A percentile compares a stretch with the other conserved stretches of the same genome.
These are phyloP conservation scores for Acleris cristana DNA, from an alignment of 2,888 invertebrate species.

Conservation along the genomic window DNA sequence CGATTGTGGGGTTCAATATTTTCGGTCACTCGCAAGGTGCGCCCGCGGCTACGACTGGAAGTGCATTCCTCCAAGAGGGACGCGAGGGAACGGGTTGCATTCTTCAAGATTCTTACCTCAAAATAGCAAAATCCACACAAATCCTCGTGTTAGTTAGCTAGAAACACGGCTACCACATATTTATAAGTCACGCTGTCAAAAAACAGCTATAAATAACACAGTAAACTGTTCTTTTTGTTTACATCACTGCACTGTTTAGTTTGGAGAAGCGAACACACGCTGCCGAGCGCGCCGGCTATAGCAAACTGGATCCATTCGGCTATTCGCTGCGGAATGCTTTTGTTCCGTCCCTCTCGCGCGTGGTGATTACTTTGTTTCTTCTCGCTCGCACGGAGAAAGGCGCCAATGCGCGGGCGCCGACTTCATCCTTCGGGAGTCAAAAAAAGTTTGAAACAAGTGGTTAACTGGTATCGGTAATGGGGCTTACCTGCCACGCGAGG, in stretches of 20 bases:
- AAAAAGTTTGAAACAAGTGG: constrained; percentile 62
- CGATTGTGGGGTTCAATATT: constrained; percentile 50
- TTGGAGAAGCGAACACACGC: constrained; percentile 54
- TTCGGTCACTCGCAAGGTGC: constrained; percentile 74
- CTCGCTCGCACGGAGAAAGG: constrained; percentile 73
- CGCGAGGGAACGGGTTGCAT: constrained; percentile 76
- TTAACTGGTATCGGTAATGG: constrained; percentile 49
- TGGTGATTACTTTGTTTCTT: constrained; percentile 43
- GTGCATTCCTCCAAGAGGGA: constrained; percentile 79
- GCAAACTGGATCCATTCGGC: constrained; percentile 78
- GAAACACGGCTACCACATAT: constrained; percentile 61
- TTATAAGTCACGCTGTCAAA: constrained; percentile 57
- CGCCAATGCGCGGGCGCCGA: constrained; percentile 81
- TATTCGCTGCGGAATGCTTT: constrained; percentile 74
- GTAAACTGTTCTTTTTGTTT: constrained; percentile 66
- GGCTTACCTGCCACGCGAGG: constrained; percentile 69
- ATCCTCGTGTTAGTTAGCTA: constrained; percentile 42
- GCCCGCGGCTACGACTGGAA: constrained; percentile 65
- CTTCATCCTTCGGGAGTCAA: constrained; percentile 77
- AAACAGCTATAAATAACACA: constrained; percentile 57
- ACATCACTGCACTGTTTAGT: constrained; percentile 73
- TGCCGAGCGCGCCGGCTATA: constrained; percentile 66
- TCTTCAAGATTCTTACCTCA: constrained; percentile 78
- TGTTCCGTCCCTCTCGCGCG: constrained; percentile 63
- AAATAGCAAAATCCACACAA: constrained; percentile 51